Base-by-base conservation (phyloP, 2,888 invertebrate species). In the Crioceris asparagi region DNA sequence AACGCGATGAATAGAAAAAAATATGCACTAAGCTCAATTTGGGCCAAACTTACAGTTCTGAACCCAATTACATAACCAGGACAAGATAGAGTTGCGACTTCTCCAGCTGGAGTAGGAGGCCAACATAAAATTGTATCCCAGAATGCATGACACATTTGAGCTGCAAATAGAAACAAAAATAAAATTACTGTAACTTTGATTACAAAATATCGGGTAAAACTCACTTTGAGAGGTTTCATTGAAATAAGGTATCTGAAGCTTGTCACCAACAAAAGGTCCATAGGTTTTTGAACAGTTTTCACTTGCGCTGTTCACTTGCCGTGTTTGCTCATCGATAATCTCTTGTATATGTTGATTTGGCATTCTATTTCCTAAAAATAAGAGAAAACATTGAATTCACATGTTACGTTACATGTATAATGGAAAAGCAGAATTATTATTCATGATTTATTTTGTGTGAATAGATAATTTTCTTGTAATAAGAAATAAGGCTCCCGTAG, bases 51-150 rank as follows among this genome's bases (percentile, higher is more conserved):
- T 47, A 55, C 54, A 34, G 43, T 27, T 36, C 35, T 48, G 35
- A 56, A 75, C 43, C 71, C 71, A 21, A 62, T 58, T 32, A 76
- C 64, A 52, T 74, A 75, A 29, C 57, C 40, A 1, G 75, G 73
- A 50, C 75, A 76, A 2, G 59, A 47, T 29, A 60, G 56, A 12
- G 59, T 53, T 6, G 66, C 62, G 32, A 62, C 45, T 10, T 64
- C 61, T 15, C 67, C 67, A 2, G 70, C 63, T 12, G 61, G 52
- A 1, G 72, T 68, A 17, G 65, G 60, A 2, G 68, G 66, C 76
- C 76, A 76, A 50, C 76, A 76, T 12, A 68, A 48, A 39, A 73
- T 65, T 2, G 61, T 57, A 47, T 76, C 75, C 70, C 72, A 76
- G 29, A 63, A 61, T 35, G 67, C 59, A 0, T 70, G 69, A 44